A percentile compares a stretch with the other conserved stretches of the same genome.
Evolutionary conservation across 2,797 vertebrate genomes (phyloP).

Genomic region (Alectoris magna): DNA sequence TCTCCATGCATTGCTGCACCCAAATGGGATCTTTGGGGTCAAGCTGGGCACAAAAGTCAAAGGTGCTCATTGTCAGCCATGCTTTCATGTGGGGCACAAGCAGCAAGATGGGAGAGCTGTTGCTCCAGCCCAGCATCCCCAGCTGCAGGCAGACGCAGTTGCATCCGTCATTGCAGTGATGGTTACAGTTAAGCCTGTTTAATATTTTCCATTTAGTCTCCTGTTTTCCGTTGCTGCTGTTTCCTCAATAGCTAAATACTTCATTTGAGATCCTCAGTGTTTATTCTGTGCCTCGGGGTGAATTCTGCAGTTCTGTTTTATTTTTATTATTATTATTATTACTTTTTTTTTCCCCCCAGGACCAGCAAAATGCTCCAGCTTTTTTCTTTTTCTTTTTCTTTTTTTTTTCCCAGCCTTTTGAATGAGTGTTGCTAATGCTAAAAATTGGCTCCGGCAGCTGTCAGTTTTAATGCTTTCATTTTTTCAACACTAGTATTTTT

Average conservation of each 20-base stretch:
- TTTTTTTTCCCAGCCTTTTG: not conserved
- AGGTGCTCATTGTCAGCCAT: not conserved
- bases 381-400: not conserved
- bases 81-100: not conserved
- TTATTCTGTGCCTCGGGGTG: constrained; percentile 37
- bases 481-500: not conserved
- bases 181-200: not conserved
- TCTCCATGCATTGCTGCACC: not conserved
- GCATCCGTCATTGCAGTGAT: not conserved
- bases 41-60: not conserved
- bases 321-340: not conserved
- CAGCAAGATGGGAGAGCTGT: not conserved
- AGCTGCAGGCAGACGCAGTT: not conserved
- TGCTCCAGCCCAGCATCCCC: not conserved
- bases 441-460: not conserved
- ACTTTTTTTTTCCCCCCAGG: not conserved
- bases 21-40: not conserved
- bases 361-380: not conserved
- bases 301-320: constrained; percentile 21
- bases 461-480: not conserved
- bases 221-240: constrained; percentile 13
- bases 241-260: constrained; percentile 35
- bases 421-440: constrained; percentile 47
- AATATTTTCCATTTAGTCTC: not conserved
- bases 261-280: constrained; percentile 22